Conservation (phyloP, 1,140 invertebrate genomes). For the Hydropsyche tenuis region DNA sequence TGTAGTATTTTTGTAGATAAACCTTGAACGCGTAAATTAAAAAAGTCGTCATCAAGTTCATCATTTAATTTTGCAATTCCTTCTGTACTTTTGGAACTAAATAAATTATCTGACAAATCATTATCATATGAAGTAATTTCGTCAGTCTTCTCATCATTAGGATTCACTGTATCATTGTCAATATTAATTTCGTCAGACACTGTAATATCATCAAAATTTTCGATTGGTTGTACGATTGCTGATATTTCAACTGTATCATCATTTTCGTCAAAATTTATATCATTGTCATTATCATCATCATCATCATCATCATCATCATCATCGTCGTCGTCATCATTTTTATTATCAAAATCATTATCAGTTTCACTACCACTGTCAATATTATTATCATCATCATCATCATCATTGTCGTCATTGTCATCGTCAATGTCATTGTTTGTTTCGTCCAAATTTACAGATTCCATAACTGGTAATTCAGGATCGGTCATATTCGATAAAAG, state of each 20-base stretch:
- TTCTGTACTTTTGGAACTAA: too few species aligned
- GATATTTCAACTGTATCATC: not conserved
- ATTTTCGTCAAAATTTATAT: not conserved
- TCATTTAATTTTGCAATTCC: too few species aligned
- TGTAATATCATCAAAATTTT: constrained; percentile 5
- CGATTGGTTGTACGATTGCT: not conserved
- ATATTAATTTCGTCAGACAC: not conserved
- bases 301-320: too few species aligned
- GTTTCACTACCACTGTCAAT: too few species aligned
- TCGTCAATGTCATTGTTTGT: not conserved
- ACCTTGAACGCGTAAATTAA: not conserved
- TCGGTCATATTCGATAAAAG: constrained; percentile 2
- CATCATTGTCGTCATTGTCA: too few species aligned
- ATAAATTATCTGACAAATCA: too few species aligned
- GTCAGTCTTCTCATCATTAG: too few species aligned
- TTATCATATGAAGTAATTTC: too few species aligned
- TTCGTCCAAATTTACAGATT: not conserved
- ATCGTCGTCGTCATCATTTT: too few species aligned
- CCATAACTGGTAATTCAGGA: not conserved
- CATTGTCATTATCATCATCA: not conserved
- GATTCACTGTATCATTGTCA: not conserved
- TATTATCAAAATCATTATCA: too few species aligned
- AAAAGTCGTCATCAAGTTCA: too few species aligned
- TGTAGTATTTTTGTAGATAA: not conserved
- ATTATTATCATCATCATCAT: too few species aligned